Evolutionary conservation across 2,888 invertebrate genomes (phyloP).

Genomic region (Drosophila algonquin): DNA sequence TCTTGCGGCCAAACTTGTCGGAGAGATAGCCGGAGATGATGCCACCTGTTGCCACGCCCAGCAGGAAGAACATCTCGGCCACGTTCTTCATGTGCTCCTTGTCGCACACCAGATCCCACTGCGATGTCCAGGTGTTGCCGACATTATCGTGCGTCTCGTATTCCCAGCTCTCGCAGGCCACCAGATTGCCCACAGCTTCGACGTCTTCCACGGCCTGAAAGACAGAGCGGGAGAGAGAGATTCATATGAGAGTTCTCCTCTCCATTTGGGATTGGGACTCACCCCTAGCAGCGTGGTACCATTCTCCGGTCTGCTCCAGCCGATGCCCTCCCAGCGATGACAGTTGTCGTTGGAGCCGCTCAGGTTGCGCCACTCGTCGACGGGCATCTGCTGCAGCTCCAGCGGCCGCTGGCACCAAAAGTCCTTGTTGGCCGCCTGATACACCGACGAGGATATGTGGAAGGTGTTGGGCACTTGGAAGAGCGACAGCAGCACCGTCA

Average conservation of each 20-base stretch:
- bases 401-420: conserved; percentile 89
- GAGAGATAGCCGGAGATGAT: conserved; percentile 91
- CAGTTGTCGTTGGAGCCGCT: conserved; percentile 88
- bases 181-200: conserved; percentile 80
- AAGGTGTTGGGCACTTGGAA: conserved; percentile 92
- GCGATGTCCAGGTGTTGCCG: conserved; percentile 89
- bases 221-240: background rate
- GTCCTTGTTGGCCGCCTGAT: conserved; percentile 88
- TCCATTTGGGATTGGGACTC: background rate
- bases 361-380: conserved; percentile 87
- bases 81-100: conserved; percentile 88
- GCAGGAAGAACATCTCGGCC: conserved; percentile 91
- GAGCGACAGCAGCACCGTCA: conserved; percentile 89
- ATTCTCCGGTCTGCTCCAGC: conserved; percentile 78
- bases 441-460: conserved; percentile 91
- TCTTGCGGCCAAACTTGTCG: conserved; percentile 92
- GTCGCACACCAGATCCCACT: conserved; percentile 91
- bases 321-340: conserved; percentile 85
- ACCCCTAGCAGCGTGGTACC: conserved; percentile 68
- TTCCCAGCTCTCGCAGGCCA: conserved; percentile 87
- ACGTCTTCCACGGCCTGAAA: conserved; percentile 49
- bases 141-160: conserved; percentile 85
- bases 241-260: too few relatives aligned
- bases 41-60: conserved; percentile 91
- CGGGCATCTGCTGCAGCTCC: conserved; percentile 85